Base-by-base conservation (phyloP, 2,888 invertebrate genomes). In the Pristionchus maxplancki region DNA sequence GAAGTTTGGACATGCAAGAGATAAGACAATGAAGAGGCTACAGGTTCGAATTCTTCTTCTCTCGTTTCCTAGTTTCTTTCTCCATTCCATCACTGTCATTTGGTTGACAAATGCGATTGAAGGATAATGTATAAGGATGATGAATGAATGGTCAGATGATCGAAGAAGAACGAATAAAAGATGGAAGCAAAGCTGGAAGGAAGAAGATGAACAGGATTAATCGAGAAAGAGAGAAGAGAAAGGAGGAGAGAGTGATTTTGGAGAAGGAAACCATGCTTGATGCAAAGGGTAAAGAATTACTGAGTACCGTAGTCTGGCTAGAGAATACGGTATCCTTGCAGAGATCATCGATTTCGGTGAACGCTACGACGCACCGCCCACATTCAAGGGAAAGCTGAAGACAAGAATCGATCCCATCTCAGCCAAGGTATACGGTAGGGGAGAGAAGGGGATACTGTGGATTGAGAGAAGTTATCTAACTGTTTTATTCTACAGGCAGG, bases 261-360 rank as follows among this genome's bases (percentile, higher is more conserved):
- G 84, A 89, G 58, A 90, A 89, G 58, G 90, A 91, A n/a, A 74
- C 92, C 24, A 81, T 91, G n/a, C 64, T 91, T 62, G 91, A 92
- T 88, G 90, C 92, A 6, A 89, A 89, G 89, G 93, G 93, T 92
- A 28, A 15, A 84, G 9, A 15, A 20, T 20, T 1, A n/a, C 15
- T 15, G 8, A 37, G 20, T 71, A 71, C 71, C 2, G 31, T 37
- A 20, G 53, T 17, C n/a, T n/a, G n/a, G n/a, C n/a, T 11, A 24
- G 31, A 20, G 37, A 74, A 3, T 74, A 40, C 71, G 50, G 20
- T 40, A 37, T 88, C 20, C 5, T 87, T 91, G 40, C 88, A 93
- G 93, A 93, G 89, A 89, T 92, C 13, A 91, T 93, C 81, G 91
- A 88, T n/a, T 93, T 93, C 88, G 93, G 93, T 4, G 93, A 93